Evolutionary conservation across 2,113 vertebrate species (phyloP).

Genomic region (Megalops atlanticus): DNA sequence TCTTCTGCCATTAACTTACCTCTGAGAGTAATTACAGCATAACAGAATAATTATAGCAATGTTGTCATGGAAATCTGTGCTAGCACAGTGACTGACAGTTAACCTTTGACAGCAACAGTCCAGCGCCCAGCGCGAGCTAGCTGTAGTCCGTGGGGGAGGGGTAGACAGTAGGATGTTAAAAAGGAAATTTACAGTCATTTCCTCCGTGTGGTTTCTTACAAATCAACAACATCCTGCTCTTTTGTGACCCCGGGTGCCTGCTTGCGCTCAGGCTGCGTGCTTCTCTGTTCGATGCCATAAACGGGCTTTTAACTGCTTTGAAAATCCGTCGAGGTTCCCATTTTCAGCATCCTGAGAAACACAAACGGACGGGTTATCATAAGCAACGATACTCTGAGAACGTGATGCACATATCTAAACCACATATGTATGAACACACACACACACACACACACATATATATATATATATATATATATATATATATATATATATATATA

Average conservation of each 20-base stretch:
- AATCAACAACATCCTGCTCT: slow-evolving; percentile 96
- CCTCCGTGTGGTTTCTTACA: slow-evolving; percentile 90
- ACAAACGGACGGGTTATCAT: background rate
- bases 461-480: too few relatives aligned
- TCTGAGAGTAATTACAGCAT: background rate
- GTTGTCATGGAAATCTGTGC: slow-evolving; percentile 63
- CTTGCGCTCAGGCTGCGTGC: slow-evolving; percentile 56
- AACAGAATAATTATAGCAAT: slow-evolving; percentile 28
- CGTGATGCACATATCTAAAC: background rate
- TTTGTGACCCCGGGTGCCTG: slow-evolving; percentile 81
- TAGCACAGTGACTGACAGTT: slow-evolving; percentile 64
- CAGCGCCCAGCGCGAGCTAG: slow-evolving; percentile 59
- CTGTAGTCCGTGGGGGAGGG: slow-evolving; percentile 43
- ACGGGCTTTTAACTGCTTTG: background rate
- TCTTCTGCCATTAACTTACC: background rate
- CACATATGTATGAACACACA: background rate
- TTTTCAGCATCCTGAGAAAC: background rate
- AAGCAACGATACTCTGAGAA: background rate
- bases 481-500: too few relatives aligned
- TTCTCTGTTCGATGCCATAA: slow-evolving; percentile 57
- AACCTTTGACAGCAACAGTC: slow-evolving; percentile 70
- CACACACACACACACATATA: too few relatives aligned
- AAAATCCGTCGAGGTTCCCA: slow-evolving; percentile 9
- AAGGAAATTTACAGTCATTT: slow-evolving; percentile 95
- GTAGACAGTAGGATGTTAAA: slow-evolving; percentile 74